Conservation (phyloP, 2,113 vertebrate species). For the Stegostoma tigrinum region DNA sequence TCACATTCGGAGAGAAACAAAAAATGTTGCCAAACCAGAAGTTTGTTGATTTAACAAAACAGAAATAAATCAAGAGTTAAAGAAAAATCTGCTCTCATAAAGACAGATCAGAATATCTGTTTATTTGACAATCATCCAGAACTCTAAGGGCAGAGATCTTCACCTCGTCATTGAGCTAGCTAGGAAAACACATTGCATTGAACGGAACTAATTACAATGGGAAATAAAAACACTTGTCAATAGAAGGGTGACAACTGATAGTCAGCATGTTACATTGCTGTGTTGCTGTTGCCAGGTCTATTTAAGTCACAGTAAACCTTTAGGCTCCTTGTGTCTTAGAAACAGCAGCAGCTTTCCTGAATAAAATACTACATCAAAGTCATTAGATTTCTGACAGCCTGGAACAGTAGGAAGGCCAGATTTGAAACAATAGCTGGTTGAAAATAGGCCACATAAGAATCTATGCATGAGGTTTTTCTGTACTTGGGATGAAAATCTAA, state of each 20-base stretch:
- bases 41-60: background rate
- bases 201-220: background rate
- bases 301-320: background rate
- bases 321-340: background rate
- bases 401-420: background rate
- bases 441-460: conserved; percentile 17
- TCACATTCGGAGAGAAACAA: background rate
- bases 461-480: background rate
- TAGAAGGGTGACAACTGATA: background rate
- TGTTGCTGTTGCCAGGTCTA: background rate
- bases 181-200: background rate
- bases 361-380: conserved; percentile 30
- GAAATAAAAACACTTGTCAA: conserved; percentile 20
- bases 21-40: no score
- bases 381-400: background rate
- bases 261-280: background rate
- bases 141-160: background rate
- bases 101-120: background rate
- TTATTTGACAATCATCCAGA: background rate
- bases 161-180: background rate
- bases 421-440: background rate
- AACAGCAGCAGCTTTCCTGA: background rate
- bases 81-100: background rate
- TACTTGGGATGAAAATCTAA: background rate
- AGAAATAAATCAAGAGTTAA: background rate